Evolutionary conservation across 2,888 invertebrate species (phyloP), one percentile per base, ranked within the genome.

Genomic region (Allacma fusca): DNA sequence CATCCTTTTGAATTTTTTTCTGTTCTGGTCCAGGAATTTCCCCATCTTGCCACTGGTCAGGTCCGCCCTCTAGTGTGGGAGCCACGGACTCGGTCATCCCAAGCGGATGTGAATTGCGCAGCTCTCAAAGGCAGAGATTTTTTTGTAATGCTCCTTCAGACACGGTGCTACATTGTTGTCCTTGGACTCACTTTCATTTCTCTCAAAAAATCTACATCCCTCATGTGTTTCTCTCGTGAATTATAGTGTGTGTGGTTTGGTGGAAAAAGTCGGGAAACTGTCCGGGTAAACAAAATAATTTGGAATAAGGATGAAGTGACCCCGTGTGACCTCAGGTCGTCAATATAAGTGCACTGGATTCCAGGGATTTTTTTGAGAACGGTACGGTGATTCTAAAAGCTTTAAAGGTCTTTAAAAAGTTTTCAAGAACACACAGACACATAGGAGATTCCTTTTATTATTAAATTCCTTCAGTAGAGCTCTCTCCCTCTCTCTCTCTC

Each of bases 121-220:
- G 50, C 50, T 5, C 50, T 9, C 16, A 50, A 50, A n/a, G n/a
- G 2, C 50, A 50, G 4, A 19, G 16, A 12, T 50, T 50, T 50
- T 50, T 50, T 50, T 50, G 4, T 9, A 34, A 4, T 7, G 9
- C 34, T 34, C 34, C 9, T 50, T 50, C 19, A 50, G 7, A 62
- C 26, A 62, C 24, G 23, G 19, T 24, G 62, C 34, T 62, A 62
- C 62, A 62, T 62, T 62, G 62, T 62, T 62, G 62, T 62, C 62
- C 62, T 62, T 62, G 62, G 62, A 62, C 62, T 62, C 62, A 62
- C 62, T 62, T 62, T 62, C 62, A 62, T 62, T 62, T 62, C 62
- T 62, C 4, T 24, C 62, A 62, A 62, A 62, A 62, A 62, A 62
- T 57, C 57, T 34, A 34, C 34, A 34, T 50, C 50, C 50, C 50